Conservation (phyloP, 2,113 vertebrate species). For the Quiscalus mexicanus region DNA sequence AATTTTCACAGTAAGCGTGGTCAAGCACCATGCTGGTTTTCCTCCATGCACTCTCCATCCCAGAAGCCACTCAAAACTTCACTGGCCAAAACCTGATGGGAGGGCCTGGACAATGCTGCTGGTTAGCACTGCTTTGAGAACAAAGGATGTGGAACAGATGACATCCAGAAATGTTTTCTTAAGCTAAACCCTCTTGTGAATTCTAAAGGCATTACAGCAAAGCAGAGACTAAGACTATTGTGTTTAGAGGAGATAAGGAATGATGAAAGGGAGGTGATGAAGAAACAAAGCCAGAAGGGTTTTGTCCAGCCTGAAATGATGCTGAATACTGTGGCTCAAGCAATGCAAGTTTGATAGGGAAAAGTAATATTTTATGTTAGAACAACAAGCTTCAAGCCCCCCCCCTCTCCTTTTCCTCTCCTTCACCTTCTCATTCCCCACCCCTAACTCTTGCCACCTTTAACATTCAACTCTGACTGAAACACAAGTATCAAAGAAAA, state of each 20-base stretch:
- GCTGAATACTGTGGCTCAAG: neutral
- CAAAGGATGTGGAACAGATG: neutral
- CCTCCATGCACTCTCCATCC: neutral
- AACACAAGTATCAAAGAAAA: neutral
- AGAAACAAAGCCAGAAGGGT: neutral
- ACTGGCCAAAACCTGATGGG: neutral
- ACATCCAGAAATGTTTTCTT: neutral
- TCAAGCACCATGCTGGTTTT: neutral
- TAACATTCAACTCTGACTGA: neutral
- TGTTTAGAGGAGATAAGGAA: neutral
- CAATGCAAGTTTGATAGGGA: neutral
- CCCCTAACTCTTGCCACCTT: accelerated
- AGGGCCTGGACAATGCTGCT: neutral
- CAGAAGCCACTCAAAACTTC: neutral
- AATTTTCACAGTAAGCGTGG: neutral
- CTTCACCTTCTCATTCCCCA: neutral
- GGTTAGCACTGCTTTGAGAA: neutral
- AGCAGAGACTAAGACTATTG: neutral
- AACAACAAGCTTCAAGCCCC: neutral
- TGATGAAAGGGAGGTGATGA: neutral
- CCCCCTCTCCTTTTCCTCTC: neutral
- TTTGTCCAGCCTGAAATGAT: neutral
- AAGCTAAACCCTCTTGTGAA: neutral
- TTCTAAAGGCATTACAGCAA: neutral
- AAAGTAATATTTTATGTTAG: neutral